These are phyloP conservation scores for Carassius auratus DNA, from an alignment of 2,113 vertebrate species.

Conservation along the genomic window DNA sequence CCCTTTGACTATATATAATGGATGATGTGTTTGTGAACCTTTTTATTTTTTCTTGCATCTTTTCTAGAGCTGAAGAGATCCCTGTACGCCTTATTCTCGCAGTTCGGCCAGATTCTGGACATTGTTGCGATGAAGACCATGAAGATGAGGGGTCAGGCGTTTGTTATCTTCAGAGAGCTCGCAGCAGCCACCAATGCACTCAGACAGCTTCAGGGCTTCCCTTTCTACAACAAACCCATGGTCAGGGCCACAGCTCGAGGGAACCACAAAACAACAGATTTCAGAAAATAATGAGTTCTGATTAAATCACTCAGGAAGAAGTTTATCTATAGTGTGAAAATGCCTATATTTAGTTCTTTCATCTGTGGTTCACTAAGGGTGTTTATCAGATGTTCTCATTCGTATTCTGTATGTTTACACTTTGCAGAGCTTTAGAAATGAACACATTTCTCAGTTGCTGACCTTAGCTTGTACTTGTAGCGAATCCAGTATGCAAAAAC, in stretches of 20 bases:
- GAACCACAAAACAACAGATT: background rate
- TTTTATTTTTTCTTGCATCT: background rate
- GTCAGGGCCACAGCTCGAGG: conserved; percentile 67
- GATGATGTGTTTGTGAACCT: background rate
- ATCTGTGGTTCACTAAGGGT: background rate
- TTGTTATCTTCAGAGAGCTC: conserved; percentile 95
- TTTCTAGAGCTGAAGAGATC: conserved; percentile 90
- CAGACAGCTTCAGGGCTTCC: conserved; percentile 94
- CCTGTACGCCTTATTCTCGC: conserved; percentile 92
- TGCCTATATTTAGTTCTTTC: background rate
- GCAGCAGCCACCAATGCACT: conserved; percentile 90
- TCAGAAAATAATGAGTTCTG: background rate
- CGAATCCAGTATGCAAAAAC: conserved; percentile 98
- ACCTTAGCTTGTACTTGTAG: conserved; percentile 61
- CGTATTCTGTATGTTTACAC: background rate
- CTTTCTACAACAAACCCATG: conserved; percentile 98
- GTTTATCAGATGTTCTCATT: background rate
- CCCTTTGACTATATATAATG: background rate
- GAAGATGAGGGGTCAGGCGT: conserved; percentile 95
- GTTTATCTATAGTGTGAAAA: background rate
- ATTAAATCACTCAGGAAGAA: background rate
- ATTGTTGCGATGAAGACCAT: conserved; percentile 94
- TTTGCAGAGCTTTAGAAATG: background rate
- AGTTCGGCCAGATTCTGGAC: conserved; percentile 93
- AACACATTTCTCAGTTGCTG: background rate